A percentile compares a stretch with the other conserved stretches of the same genome.
These are phyloP conservation scores for Megalonaias nervosa DNA, from an alignment of 1,140 invertebrate genomes.

Conservation along the genomic window DNA sequence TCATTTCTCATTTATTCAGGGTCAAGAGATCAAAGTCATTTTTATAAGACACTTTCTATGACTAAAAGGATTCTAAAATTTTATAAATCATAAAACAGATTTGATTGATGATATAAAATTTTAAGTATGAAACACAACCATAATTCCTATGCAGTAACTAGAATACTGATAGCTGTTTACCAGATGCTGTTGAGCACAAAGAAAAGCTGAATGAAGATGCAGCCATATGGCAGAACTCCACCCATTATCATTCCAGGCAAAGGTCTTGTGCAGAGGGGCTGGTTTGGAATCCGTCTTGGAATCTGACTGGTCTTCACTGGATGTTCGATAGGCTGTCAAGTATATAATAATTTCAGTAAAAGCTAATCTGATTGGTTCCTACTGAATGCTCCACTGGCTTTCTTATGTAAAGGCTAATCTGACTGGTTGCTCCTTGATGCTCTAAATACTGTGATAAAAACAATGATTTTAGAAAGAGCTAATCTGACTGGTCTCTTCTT, in stretches of 20 bases:
- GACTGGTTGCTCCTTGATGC: conserved; percentile 98
- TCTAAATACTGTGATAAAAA: conserved; percentile 83
- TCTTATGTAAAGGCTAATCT: conserved; percentile 77
- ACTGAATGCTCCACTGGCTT: too few relatives aligned
- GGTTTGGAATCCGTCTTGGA: conserved; percentile 97
- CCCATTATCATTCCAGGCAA: conserved; percentile 93
- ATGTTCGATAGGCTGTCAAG: conserved; percentile 88
- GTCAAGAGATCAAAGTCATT: too few relatives aligned
- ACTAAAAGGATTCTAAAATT: too few relatives aligned
- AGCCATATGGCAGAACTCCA: conserved; percentile 98
- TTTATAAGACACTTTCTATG: too few relatives aligned
- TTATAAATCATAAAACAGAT: too few relatives aligned
- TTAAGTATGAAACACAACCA: too few relatives aligned
- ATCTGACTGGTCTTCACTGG: conserved; percentile 99
- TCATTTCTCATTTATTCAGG: too few relatives aligned
- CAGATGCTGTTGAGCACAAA: conserved; percentile 99
- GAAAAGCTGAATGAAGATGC: conserved; percentile 99
- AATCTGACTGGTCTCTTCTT: too few relatives aligned
- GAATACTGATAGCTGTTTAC: conserved; percentile 70
- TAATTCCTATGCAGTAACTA: too few relatives aligned
- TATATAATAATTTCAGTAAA: not conserved
- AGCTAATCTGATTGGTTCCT: not conserved
- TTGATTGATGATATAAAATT: too few relatives aligned
- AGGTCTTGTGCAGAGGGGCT: conserved; percentile 96
- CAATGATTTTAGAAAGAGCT: not conserved